A percentile compares a stretch with the other conserved stretches of the same genome.
phyloP scores from a whole-genome alignment of 1,140 invertebrate species.

The Drosophila rhopaloa region DNA sequence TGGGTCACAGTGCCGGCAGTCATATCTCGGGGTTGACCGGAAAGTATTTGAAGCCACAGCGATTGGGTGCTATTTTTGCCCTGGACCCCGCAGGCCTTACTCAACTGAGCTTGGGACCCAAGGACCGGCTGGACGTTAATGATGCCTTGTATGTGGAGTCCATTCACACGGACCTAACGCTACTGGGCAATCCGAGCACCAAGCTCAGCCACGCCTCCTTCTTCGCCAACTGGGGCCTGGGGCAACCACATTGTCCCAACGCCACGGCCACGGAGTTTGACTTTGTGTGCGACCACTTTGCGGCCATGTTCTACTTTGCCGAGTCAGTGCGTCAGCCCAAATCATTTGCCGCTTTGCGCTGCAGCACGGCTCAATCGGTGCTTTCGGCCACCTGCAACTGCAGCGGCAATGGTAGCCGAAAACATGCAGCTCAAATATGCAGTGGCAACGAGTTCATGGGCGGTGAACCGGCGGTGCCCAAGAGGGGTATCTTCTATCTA shows the following conservation, averaged over 20 bases:
- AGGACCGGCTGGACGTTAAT: constrained; percentile 85
- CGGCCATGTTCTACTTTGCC: constrained; percentile 75
- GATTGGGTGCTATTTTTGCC: constrained; percentile 83
- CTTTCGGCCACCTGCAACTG: constrained; percentile 50
- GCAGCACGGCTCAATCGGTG: constrained; percentile 33
- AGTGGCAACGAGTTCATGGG: constrained; percentile 66
- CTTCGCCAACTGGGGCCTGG: constrained; percentile 88
- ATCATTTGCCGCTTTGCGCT: constrained; percentile 61
- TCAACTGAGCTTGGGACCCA: constrained; percentile 70
- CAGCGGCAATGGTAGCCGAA: constrained; percentile 6
- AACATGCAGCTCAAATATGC: constrained; percentile 23
- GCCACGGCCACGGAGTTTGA: constrained; percentile 77
- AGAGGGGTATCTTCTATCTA: constrained; percentile 69
- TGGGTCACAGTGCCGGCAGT: constrained; percentile 86
- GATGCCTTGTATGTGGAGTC: constrained; percentile 90
- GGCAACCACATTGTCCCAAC: constrained; percentile 89
- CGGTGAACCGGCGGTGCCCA: constrained; percentile 73
- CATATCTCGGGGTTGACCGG: constrained; percentile 85
- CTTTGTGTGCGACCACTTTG: constrained; percentile 76
- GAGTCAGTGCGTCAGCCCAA: constrained; percentile 67
- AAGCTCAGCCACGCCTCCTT: constrained; percentile 89
- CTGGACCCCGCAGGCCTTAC: constrained; percentile 86
- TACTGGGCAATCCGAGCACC: constrained; percentile 86
- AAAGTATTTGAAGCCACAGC: constrained; percentile 62
- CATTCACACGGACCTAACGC: constrained; percentile 89